Evolutionary conservation across 2,797 vertebrate species (phyloP).

Genomic region (Dryobates pubescens): DNA sequence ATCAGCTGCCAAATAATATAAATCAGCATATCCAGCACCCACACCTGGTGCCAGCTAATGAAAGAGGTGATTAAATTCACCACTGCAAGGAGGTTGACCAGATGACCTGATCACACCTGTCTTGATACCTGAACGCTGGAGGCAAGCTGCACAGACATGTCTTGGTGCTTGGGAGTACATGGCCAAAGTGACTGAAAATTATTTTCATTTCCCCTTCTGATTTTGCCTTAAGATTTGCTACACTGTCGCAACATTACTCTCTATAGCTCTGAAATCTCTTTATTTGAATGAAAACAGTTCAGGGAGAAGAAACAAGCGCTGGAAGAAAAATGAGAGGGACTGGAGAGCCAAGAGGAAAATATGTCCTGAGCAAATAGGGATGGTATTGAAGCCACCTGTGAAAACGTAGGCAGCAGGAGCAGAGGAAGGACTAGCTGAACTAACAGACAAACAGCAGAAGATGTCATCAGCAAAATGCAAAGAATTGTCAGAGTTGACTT

Average conservation of each 20-base stretch:
- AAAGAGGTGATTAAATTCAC: neutral
- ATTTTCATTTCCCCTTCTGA: neutral
- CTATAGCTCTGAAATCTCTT: neutral
- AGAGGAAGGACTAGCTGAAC: neutral
- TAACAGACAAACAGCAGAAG: neutral
- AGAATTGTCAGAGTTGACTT: neutral
- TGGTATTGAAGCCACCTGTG: neutral
- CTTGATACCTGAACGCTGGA: neutral
- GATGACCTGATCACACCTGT: neutral
- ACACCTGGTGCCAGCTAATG: neutral
- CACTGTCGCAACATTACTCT: neutral
- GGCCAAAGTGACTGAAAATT: neutral
- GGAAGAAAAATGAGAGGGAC: neutral
- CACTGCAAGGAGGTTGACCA: neutral
- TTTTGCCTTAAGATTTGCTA: neutral
- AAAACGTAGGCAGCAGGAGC: neutral
- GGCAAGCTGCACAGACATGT: neutral
- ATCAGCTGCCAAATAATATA: neutral
- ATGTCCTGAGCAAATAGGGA: neutral
- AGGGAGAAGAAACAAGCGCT: neutral
- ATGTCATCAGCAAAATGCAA: neutral
- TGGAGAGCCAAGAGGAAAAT: neutral
- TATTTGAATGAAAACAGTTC: neutral
- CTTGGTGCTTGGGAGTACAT: accelerated
- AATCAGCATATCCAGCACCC: neutral